Percentiles rank a stretch among this genome's conserved stretches.
Evolutionary conservation across 2,888 invertebrate species (phyloP).

Genomic region (Lamellibrachia satsuma): DNA sequence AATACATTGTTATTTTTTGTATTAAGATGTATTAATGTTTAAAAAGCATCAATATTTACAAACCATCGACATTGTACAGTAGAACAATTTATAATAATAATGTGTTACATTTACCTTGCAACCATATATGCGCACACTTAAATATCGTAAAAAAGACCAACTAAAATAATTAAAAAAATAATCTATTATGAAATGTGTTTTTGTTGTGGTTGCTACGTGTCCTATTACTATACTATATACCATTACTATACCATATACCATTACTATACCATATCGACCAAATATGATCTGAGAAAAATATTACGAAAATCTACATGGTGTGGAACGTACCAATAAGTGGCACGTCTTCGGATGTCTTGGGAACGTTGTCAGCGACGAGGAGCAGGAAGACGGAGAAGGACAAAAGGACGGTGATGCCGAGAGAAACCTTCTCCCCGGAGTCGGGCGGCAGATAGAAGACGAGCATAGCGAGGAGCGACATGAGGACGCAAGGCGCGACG

Average conservation of each 20-base stretch:
- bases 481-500: constrained; percentile 53
- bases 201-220: too few species aligned
- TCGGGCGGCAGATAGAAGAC: constrained; percentile 56
- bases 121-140: too few species aligned
- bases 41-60: too few species aligned
- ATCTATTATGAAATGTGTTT: too few species aligned
- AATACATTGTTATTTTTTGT: too few species aligned
- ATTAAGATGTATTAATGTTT: too few species aligned
- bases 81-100: too few species aligned
- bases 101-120: too few species aligned
- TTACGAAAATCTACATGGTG: background rate
- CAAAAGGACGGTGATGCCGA: constrained; percentile 56
- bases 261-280: background rate
- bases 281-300: background rate
- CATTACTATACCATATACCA: too few species aligned
- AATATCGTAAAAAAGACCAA: too few species aligned
- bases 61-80: too few species aligned
- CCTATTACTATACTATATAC: background rate
- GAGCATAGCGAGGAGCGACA: constrained; percentile 51
- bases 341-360: constrained; percentile 50
- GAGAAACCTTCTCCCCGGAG: constrained; percentile 54
- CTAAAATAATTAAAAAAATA: too few species aligned
- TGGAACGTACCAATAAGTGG: constrained; percentile 50
- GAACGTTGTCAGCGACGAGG: constrained; percentile 54
- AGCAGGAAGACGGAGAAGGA: constrained; percentile 56